phyloP scores from a whole-genome alignment of 2,113 vertebrate genomes.

The Sorex fumeus region DNA sequence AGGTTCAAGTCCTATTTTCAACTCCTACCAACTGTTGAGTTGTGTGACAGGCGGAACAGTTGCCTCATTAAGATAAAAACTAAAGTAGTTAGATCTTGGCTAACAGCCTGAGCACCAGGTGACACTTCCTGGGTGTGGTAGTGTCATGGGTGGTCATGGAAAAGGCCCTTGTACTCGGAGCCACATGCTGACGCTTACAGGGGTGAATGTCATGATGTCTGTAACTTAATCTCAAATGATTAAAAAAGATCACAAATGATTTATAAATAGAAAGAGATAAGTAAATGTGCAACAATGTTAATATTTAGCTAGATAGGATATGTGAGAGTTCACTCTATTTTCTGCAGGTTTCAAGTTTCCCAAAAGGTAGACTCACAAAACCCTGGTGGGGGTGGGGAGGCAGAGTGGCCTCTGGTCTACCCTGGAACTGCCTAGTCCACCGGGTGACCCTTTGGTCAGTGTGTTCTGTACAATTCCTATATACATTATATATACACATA shows the following conservation, averaged over 20 bases:
- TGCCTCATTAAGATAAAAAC: neutral
- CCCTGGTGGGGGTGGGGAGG: neutral
- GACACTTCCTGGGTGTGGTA: conserved; percentile 15
- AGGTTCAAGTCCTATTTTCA: conserved; percentile 9
- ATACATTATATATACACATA: no score
- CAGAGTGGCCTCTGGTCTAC: neutral
- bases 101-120: neutral
- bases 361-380: neutral
- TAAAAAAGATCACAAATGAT: conserved; percentile 3
- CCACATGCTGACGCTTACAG: neutral
- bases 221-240: conserved; percentile 58
- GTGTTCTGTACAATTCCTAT: neutral
- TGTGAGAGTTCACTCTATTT: neutral
- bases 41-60: neutral
- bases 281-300: neutral
- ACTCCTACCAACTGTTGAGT: neutral
- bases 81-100: neutral
- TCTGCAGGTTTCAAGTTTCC: conserved; percentile 15
- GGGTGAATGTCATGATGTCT: neutral
- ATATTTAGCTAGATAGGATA: neutral
- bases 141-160: neutral
- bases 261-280: conserved; percentile 55
- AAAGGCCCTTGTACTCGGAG: conserved; percentile 31
- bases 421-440: neutral
- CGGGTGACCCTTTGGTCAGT: neutral